Conservation (phyloP, 1,140 invertebrate genomes). For the Caenorhabditis inopinata region DNA sequence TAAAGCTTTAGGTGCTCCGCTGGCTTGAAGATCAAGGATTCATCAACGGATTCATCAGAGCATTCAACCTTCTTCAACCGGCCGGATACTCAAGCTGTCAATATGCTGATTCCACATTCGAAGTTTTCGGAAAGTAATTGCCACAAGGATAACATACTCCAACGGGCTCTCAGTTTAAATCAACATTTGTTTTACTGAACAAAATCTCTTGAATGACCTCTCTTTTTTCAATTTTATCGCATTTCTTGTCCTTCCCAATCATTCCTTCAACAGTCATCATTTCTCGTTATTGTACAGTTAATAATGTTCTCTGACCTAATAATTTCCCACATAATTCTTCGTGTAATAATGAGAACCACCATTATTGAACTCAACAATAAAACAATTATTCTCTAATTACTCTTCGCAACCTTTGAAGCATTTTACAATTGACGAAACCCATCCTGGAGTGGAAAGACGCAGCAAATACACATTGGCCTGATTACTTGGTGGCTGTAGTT, state of each 20-base stretch:
- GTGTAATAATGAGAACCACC: too few species aligned
- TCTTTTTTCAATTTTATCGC: not conserved
- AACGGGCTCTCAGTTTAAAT: not conserved
- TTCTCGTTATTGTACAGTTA: slow-evolving; percentile 31
- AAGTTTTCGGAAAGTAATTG: slow-evolving; percentile 59
- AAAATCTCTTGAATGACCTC: slow-evolving; percentile 31
- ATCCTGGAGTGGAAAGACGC: not conserved
- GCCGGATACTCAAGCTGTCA: slow-evolving; percentile 61
- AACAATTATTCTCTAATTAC: not conserved
- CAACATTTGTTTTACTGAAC: slow-evolving; percentile 32
- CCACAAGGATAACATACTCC: not conserved
- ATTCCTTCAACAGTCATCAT: not conserved
- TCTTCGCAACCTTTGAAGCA: not conserved
- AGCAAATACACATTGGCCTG: not conserved
- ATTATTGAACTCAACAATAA: not conserved
- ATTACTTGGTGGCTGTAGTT: slow-evolving; percentile 1
- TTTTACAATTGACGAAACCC: not conserved
- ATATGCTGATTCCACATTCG: slow-evolving; percentile 66
- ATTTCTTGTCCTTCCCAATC: not conserved
- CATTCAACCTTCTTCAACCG: slow-evolving; percentile 65
- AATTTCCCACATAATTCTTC: too few species aligned
- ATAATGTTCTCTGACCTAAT: slow-evolving; percentile 2
- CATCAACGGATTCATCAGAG: slow-evolving; percentile 65
- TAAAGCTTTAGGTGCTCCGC: slow-evolving; percentile 57
- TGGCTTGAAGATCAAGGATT: slow-evolving; percentile 66